Percentiles rank a stretch among this genome's conserved stretches.
phyloP scores from a whole-genome alignment of 2,888 invertebrate species.

The Amaurobius ferox region DNA sequence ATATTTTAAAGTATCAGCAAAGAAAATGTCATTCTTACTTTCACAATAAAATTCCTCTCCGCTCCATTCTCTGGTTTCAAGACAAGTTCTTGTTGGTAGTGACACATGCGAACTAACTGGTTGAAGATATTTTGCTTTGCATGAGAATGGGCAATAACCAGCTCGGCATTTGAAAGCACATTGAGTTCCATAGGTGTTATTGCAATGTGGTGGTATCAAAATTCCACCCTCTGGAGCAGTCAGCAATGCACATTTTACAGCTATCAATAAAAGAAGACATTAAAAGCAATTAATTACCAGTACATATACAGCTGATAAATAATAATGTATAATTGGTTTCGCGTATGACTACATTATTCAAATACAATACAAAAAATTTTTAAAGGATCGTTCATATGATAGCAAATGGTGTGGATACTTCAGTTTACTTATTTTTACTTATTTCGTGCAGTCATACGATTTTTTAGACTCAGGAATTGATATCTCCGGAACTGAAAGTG shows the following conservation, averaged over 20 bases:
- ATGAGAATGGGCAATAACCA: constrained; percentile 66
- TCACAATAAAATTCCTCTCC: constrained; percentile 66
- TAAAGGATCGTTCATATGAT: too few relatives aligned
- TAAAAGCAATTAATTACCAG: too few relatives aligned
- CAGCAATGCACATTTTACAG: constrained; percentile 40
- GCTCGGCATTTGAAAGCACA: constrained; percentile 53
- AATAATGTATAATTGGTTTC: too few relatives aligned
- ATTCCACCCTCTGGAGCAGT: constrained; percentile 48
- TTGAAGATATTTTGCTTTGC: neutral
- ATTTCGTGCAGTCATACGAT: too few relatives aligned
- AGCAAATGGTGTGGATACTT: too few relatives aligned
- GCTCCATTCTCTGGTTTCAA: constrained; percentile 61
- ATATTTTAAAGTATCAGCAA: too few relatives aligned
- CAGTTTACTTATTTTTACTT: too few relatives aligned
- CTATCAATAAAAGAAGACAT: constrained; percentile 26
- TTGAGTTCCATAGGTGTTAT: constrained; percentile 31
- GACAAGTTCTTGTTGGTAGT: constrained; percentile 32
- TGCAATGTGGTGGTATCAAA: constrained; percentile 51
- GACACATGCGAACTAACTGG: neutral
- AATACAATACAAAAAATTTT: too few relatives aligned
- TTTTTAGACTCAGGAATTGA: too few relatives aligned
- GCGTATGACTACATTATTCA: too few relatives aligned
- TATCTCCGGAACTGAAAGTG: too few relatives aligned
- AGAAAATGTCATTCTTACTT: constrained; percentile 27
- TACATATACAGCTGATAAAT: too few relatives aligned